phyloP scores from a whole-genome alignment of 2,113 vertebrate genomes.

The Arvicanthis niloticus region DNA sequence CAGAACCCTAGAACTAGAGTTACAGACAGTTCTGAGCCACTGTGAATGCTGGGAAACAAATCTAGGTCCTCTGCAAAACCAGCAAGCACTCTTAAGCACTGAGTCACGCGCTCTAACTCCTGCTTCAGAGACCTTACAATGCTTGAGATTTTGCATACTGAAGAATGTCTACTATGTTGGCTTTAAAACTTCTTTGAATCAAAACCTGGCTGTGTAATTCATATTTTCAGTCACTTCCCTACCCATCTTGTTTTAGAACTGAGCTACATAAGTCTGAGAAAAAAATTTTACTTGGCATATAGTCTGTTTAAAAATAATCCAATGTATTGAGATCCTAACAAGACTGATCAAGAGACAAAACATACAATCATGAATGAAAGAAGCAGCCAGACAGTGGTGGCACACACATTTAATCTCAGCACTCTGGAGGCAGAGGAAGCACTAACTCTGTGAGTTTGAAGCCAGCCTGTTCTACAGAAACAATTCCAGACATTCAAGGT shows the following conservation, averaged over 20 bases:
- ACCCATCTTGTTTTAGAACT: background rate
- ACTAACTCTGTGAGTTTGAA: too few relatives aligned
- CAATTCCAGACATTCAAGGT: too few relatives aligned
- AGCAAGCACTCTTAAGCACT: background rate
- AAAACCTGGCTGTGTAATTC: background rate
- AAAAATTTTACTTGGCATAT: slow-evolving; percentile 36
- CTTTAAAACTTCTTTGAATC: background rate
- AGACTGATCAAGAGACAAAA: background rate
- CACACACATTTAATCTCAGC: too few relatives aligned
- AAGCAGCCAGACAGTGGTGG: background rate
- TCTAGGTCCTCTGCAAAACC: background rate
- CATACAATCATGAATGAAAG: slow-evolving; percentile 17
- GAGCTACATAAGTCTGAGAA: background rate
- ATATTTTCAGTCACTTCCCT: slow-evolving; percentile 18
- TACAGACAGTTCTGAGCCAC: background rate
- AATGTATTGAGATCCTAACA: slow-evolving; percentile 4
- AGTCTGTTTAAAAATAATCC: slow-evolving; percentile 23
- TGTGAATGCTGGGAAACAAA: background rate
- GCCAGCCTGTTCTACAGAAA: too few relatives aligned
- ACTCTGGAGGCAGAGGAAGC: too few relatives aligned
- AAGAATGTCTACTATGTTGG: background rate
- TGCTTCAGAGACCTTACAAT: background rate
- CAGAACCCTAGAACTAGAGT: background rate
- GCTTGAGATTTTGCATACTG: background rate
- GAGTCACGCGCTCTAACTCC: background rate